Evolutionary conservation across 2,888 invertebrate genomes (phyloP).

Genomic region (Aspidapion aeneum): DNA sequence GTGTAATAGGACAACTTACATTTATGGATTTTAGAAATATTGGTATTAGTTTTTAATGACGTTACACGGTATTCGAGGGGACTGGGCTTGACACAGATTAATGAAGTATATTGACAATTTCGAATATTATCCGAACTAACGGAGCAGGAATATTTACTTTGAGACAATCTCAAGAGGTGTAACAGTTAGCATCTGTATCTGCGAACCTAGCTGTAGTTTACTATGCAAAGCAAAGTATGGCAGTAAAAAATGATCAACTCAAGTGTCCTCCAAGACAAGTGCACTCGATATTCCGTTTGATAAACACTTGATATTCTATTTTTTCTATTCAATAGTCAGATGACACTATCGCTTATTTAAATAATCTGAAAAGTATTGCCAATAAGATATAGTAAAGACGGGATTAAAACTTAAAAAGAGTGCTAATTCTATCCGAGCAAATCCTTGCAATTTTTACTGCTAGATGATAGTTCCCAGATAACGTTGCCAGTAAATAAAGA

Average conservation of each 20-base stretch:
- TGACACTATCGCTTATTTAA: slow-evolving; percentile 13
- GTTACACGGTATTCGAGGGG: too few relatives aligned
- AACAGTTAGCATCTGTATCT: neutral
- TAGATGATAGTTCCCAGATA: slow-evolving; percentile 20
- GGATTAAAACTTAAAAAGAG: slow-evolving; percentile 3
- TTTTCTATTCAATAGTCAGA: neutral
- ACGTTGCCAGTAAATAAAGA: slow-evolving; percentile 26
- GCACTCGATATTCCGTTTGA: neutral
- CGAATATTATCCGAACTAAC: too few relatives aligned
- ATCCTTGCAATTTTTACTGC: neutral
- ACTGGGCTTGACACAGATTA: too few relatives aligned
- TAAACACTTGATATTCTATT: neutral
- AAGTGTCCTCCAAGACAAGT: neutral
- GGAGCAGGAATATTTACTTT: neutral
- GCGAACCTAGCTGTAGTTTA: neutral
- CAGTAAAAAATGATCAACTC: neutral
- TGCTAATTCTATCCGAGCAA: neutral
- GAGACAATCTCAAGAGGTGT: neutral
- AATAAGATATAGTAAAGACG: slow-evolving; percentile 4
- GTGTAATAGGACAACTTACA: slow-evolving; percentile 25
- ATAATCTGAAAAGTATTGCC: slow-evolving; percentile 12
- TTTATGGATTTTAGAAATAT: slow-evolving; percentile 33
- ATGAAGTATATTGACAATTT: too few relatives aligned
- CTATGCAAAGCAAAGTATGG: neutral
- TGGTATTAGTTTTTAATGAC: slow-evolving; percentile 28